phyloP scores from a whole-genome alignment of 1,140 invertebrate genomes.

The Pseudomyrmex pallidus region DNA sequence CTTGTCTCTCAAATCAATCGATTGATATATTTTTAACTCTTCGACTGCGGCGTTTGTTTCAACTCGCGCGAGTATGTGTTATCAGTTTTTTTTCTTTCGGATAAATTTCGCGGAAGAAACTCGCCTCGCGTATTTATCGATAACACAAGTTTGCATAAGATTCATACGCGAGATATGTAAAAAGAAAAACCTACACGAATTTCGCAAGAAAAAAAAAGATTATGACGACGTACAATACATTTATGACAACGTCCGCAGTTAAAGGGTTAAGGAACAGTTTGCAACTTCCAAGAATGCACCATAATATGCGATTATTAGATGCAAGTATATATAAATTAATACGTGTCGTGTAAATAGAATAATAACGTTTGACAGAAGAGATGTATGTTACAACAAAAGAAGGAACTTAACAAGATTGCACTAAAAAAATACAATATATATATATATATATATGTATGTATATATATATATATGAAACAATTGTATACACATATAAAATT shows the following conservation, averaged over 20 bases:
- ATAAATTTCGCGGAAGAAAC: too few relatives aligned
- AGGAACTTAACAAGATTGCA: conserved; percentile 78
- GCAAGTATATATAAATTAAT: conserved; percentile 69
- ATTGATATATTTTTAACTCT: too few relatives aligned
- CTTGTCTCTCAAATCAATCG: conserved; percentile 14
- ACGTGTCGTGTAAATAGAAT: conserved; percentile 67
- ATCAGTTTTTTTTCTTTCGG: too few relatives aligned
- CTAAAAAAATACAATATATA: conserved; percentile 80
- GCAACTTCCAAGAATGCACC: conserved; percentile 30
- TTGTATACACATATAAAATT: conserved; percentile 79
- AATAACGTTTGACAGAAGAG: conserved; percentile 68
- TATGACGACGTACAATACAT: too few relatives aligned
- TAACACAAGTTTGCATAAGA: too few relatives aligned
- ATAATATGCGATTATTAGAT: conserved; percentile 11
- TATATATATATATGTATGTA: conserved; percentile 55
- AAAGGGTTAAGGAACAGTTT: conserved; percentile 19
- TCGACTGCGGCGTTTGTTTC: too few relatives aligned
- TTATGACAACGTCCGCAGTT: not conserved
- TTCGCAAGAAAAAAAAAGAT: too few relatives aligned
- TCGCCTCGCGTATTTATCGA: too few relatives aligned
- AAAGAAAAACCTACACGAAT: too few relatives aligned
- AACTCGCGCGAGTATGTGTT: too few relatives aligned
- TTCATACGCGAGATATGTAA: too few relatives aligned
- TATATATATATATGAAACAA: conserved; percentile 36
- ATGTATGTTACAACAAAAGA: conserved; percentile 78